Conservation (phyloP, 1,140 invertebrate genomes). For the Cyclina sinensis region DNA sequence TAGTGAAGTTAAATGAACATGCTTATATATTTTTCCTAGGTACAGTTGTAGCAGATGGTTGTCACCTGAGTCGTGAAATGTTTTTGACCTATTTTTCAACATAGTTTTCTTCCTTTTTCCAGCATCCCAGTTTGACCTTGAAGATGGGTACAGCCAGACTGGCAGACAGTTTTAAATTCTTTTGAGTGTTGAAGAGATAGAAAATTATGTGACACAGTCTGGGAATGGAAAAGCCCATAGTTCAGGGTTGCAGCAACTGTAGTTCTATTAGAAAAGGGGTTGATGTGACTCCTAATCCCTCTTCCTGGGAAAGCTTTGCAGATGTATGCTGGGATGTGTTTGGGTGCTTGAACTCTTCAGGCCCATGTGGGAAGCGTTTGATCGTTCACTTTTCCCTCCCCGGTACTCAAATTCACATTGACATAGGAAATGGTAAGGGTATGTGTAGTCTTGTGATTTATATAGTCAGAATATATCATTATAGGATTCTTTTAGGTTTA, state of each 20-base stretch:
- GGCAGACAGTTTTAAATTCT: background rate
- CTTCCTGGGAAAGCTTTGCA: slow-evolving; percentile 46
- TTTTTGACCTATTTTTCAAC: no score
- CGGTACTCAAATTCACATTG: slow-evolving; percentile 33
- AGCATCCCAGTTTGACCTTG: background rate
- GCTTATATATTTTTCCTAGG: no score
- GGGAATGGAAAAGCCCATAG: slow-evolving; percentile 46
- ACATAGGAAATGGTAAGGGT: slow-evolving; percentile 59
- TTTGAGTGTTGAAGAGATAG: background rate
- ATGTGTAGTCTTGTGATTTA: slow-evolving; percentile 21
- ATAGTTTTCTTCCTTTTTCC: background rate
- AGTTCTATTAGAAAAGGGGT: slow-evolving; percentile 52
- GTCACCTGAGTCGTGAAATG: no score
- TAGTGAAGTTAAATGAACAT: no score
- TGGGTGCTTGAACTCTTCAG: slow-evolving; percentile 25
- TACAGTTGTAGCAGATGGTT: no score
- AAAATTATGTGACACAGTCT: slow-evolving; percentile 51
- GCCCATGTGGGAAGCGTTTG: slow-evolving; percentile 27
- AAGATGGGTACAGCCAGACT: slow-evolving; percentile 5
- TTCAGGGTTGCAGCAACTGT: slow-evolving; percentile 37
- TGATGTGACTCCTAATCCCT: slow-evolving; percentile 46
- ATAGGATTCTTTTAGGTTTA: no score
- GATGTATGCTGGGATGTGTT: slow-evolving; percentile 45
- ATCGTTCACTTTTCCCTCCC: slow-evolving; percentile 49
- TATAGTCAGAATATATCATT: background rate